A percentile compares a stretch with the other conserved stretches of the same genome.
Evolutionary conservation across 2,113 vertebrate genomes (phyloP).

Genomic region (Corythornis vintsioides): DNA sequence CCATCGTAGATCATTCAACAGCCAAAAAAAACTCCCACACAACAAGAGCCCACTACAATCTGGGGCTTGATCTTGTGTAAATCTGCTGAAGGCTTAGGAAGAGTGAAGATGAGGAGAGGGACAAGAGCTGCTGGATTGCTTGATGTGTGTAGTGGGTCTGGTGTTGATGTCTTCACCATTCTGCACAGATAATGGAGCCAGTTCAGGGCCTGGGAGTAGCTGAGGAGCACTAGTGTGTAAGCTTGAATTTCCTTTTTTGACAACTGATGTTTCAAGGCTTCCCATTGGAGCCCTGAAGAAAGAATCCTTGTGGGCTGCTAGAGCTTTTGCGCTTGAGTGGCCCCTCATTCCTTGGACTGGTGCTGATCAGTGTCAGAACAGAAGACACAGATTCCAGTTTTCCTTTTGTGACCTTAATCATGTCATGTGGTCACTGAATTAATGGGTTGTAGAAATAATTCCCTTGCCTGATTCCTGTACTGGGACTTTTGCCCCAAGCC

Average conservation of each 20-base stretch:
- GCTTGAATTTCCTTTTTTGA: neutral
- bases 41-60: neutral
- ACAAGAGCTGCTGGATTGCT: neutral
- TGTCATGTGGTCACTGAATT: neutral
- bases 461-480: neutral
- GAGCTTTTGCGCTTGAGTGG: fast-evolving
- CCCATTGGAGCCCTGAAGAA: neutral
- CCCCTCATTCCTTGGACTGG: neutral
- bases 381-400: neutral
- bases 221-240: neutral
- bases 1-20: neutral
- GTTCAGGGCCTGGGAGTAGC: neutral
- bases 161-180: neutral
- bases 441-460: neutral
- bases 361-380: neutral
- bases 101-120: neutral
- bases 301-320: neutral
- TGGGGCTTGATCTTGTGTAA: neutral
- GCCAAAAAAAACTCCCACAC: neutral
- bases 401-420: neutral
- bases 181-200: neutral
- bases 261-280: neutral
- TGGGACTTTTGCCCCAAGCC: neutral
- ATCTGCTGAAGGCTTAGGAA: neutral
- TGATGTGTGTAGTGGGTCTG: neutral